phyloP scores from a whole-genome alignment of 2,797 vertebrate species.

The Falco rusticolus region DNA sequence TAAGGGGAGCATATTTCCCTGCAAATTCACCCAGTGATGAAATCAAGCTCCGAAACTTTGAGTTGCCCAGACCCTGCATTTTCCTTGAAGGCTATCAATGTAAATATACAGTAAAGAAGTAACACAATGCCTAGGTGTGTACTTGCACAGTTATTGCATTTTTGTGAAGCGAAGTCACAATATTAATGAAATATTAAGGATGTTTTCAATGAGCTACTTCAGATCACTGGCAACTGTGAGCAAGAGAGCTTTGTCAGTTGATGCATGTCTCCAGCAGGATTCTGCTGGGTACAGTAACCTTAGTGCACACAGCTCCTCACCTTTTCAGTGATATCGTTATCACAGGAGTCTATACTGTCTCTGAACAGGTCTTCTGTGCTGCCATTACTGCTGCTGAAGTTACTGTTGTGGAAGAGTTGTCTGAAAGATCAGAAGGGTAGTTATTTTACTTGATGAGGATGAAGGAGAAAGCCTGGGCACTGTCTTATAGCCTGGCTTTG shows the following conservation, averaged over 20 bases:
- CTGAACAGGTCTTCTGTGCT: slow-evolving; percentile 96
- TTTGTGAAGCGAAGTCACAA: neutral
- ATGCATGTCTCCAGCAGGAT: neutral
- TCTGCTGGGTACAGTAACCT: neutral
- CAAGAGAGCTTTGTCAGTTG: neutral
- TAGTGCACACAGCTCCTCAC: slow-evolving; percentile 67
- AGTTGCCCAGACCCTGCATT: neutral
- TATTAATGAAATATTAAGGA: neutral
- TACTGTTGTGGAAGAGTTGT: slow-evolving; percentile 95
- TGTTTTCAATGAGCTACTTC: neutral
- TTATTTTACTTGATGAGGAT: slow-evolving; percentile 11
- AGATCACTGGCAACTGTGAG: neutral
- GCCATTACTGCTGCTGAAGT: slow-evolving; percentile 96
- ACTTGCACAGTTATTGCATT: neutral
- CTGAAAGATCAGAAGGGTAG: slow-evolving; percentile 73
- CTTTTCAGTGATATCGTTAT: slow-evolving; percentile 95
- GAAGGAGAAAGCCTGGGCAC: neutral
- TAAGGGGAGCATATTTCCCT: neutral
- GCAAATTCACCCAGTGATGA: neutral
- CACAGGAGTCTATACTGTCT: slow-evolving; percentile 95
- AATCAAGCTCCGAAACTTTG: neutral
- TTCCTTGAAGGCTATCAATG: neutral
- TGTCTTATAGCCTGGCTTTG: neutral
- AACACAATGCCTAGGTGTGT: neutral
- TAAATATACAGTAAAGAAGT: neutral